Conservation (phyloP, 1,140 invertebrate genomes). For the Pteromalus puparum region DNA sequence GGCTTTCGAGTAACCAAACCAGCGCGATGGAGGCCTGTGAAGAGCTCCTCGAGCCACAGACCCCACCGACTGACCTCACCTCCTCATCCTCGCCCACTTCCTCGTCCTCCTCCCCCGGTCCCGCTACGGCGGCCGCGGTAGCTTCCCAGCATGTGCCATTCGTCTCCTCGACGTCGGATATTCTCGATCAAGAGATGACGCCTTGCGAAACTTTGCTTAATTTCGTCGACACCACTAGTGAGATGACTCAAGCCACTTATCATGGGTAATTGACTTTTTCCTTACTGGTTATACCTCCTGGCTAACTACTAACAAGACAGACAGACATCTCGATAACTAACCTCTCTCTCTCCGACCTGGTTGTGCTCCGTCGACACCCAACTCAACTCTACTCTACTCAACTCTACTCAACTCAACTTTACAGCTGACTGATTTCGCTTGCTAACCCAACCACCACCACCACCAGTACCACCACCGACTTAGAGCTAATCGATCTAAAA, state of each 20-base stretch:
- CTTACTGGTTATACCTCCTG: neutral
- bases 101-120: neutral
- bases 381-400: constrained; percentile 11
- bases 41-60: neutral
- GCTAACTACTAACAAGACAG: neutral
- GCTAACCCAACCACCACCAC: neutral
- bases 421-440: neutral
- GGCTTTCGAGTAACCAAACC: neutral
- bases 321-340: constrained; percentile 9
- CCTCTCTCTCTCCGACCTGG: neutral
- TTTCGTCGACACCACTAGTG: constrained; percentile 17
- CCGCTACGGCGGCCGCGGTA: too few relatives aligned
- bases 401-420: neutral
- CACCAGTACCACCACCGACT: neutral
- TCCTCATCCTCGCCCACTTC: neutral
- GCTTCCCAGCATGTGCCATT: constrained; percentile 8
- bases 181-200: constrained; percentile 68
- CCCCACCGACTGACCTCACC: neutral
- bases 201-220: constrained; percentile 61
- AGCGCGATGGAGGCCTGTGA: constrained; percentile 30
- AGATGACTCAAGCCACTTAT: constrained; percentile 21
- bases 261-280: constrained; percentile 40
- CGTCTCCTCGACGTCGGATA: constrained; percentile 43
- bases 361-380: neutral
- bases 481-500: neutral